Conservation (phyloP, 2,113 vertebrate genomes). For the Callopanchax toddi region DNA sequence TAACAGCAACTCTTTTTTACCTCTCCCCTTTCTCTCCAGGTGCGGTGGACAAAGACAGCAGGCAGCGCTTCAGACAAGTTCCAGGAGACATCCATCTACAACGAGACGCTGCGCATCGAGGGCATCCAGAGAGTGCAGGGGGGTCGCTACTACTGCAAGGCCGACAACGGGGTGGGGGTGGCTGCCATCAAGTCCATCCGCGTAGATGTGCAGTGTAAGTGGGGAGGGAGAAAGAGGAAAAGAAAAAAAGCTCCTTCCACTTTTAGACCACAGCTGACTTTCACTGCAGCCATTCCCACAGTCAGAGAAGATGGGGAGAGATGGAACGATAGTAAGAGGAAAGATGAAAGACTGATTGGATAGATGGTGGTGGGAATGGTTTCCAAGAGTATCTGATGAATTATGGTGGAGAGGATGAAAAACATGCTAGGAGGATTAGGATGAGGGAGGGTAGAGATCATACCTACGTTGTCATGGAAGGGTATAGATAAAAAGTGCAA, state of each 20-base stretch:
- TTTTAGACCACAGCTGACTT: conserved; percentile 64
- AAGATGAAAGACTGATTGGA: conserved; percentile 69
- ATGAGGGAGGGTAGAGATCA: conserved; percentile 31
- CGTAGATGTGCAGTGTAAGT: conserved; percentile 99
- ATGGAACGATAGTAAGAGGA: conserved; percentile 57
- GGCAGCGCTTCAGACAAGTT: conserved; percentile 98
- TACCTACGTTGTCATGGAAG: conserved; percentile 28
- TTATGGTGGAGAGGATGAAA: conserved; percentile 58
- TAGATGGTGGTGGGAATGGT: conserved; percentile 70
- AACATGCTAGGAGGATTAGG: conserved; percentile 36
- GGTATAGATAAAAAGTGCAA: conserved; percentile 18
- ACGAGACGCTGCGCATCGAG: conserved; percentile 94
- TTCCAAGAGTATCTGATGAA: conserved; percentile 79
- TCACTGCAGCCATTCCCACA: conserved; percentile 70
- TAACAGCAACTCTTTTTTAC: conserved; percentile 18
- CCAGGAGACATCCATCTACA: conserved; percentile 97
- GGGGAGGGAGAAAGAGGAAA: conserved; percentile 49
- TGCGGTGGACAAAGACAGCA: conserved; percentile 94
- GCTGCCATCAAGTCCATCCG: conserved; percentile 99
- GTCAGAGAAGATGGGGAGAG: conserved; percentile 46
- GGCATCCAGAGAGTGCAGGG: conserved; percentile 93
- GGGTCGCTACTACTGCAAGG: conserved; percentile 99
- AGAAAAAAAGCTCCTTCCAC: conserved; percentile 63
- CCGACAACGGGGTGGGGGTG: conserved; percentile 97
- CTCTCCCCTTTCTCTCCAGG: conserved; percentile 14